Conservation (phyloP, 2,888 invertebrate species). For the Drosophila peninsularis region DNA sequence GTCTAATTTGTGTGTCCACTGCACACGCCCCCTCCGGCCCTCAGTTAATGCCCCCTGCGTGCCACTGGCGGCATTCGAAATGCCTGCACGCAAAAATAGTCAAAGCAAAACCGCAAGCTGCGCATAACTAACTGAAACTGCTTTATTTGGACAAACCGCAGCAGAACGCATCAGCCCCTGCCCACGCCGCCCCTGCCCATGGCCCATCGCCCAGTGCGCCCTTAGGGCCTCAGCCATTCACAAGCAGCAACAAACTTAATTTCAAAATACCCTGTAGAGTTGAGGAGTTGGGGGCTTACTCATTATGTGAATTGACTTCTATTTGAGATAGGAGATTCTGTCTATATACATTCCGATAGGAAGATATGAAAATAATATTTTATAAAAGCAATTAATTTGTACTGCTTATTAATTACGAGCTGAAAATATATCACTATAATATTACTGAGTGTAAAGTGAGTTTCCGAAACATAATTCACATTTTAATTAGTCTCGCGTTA, state of each 20-base stretch:
- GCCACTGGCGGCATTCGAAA: conserved; percentile 49
- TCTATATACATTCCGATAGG: too few relatives aligned
- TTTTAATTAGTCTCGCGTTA: conserved; percentile 4
- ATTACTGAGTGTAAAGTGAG: not conserved
- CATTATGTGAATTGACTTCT: not conserved
- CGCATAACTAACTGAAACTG: conserved; percentile 79
- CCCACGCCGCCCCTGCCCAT: not conserved
- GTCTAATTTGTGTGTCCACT: conserved; percentile 69
- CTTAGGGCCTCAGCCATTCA: not conserved
- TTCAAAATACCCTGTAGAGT: conserved; percentile 25
- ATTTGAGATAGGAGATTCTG: not conserved
- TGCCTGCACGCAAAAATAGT: conserved; percentile 62
- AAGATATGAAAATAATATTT: not conserved
- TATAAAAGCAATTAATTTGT: not conserved
- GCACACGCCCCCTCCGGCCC: not conserved
- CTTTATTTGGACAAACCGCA: conserved; percentile 76
- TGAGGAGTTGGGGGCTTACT: not conserved
- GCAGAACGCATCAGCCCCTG: conserved; percentile 10
- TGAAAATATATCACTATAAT: not conserved
- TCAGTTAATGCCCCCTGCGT: conserved; percentile 5
- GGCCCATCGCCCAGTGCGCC: not conserved
- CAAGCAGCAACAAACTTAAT: conserved; percentile 30
- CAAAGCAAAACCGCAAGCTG: conserved; percentile 78
- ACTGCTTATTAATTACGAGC: not conserved
- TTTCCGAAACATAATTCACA: not conserved